Conservation (phyloP, 1,140 invertebrate species). For the Drosophila mayri region DNA sequence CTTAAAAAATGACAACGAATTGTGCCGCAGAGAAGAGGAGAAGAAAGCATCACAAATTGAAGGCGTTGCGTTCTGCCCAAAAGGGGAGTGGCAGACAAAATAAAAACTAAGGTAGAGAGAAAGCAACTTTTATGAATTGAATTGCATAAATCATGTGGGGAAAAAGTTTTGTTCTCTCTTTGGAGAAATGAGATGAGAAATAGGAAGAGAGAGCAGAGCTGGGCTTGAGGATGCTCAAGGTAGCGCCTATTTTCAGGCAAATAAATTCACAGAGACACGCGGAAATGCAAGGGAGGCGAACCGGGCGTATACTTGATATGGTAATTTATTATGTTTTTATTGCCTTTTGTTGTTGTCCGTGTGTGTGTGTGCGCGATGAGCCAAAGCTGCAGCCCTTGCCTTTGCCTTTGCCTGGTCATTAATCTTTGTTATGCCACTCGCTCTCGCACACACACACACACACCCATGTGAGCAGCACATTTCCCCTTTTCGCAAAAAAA, state of each 20-base stretch:
- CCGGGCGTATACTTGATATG: slow-evolving; percentile 79
- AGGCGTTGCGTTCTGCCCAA: slow-evolving; percentile 11
- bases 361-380: slow-evolving; percentile 47
- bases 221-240: slow-evolving; percentile 12
- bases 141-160: slow-evolving; percentile 82
- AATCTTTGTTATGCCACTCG: slow-evolving; percentile 82
- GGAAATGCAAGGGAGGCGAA: slow-evolving; percentile 55
- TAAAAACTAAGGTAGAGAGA: slow-evolving; percentile 20
- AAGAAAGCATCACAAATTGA: slow-evolving; percentile 51
- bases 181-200: neutral
- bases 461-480: slow-evolving; percentile 6
- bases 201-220: neutral
- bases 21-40: slow-evolving; percentile 5
- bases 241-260: slow-evolving; percentile 27
- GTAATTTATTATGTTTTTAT: slow-evolving; percentile 85
- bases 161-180: slow-evolving; percentile 53
- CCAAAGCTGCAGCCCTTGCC: slow-evolving; percentile 62
- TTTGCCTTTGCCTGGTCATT: slow-evolving; percentile 72
- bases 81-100: slow-evolving; percentile 11
- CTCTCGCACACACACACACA: slow-evolving; percentile 42
- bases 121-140: slow-evolving; percentile 80
- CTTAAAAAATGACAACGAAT: slow-evolving; percentile 43
- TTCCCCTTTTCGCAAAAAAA: slow-evolving; percentile 11
- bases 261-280: slow-evolving; percentile 56
- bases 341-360: slow-evolving; percentile 64